These are phyloP conservation scores for Carlito syrichta DNA, from an alignment of 2,113 vertebrate genomes.

Conservation along the genomic window DNA sequence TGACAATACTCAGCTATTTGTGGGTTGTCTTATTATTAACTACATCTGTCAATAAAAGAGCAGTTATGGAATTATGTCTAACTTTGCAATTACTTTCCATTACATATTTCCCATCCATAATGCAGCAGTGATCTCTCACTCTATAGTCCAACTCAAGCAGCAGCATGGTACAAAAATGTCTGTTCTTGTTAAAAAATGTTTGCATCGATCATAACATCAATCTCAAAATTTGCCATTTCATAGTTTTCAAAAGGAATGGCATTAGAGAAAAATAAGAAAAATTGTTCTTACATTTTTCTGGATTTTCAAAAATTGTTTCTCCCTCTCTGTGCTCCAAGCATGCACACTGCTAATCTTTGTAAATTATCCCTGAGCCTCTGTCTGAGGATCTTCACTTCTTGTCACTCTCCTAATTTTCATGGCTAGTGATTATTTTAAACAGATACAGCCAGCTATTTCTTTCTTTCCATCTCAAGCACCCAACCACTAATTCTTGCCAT, in stretches of 20 bases:
- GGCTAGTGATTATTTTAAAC: not conserved
- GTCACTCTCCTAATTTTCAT: not conserved
- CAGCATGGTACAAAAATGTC: not conserved
- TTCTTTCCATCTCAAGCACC: not conserved
- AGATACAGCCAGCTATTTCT: not conserved
- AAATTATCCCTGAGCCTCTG: not conserved
- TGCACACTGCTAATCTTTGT: not conserved
- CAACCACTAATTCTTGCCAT: not conserved
- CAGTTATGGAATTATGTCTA: not conserved
- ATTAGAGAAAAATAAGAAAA: not conserved
- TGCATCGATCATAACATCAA: not conserved
- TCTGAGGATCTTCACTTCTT: not conserved
- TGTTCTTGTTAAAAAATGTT: not conserved
- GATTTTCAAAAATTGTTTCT: not conserved
- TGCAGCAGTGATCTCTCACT: not conserved
- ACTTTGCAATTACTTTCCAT: not conserved
- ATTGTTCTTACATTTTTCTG: not conserved
- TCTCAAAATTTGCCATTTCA: not conserved
- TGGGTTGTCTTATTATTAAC: not conserved
- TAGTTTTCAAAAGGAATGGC: not conserved
- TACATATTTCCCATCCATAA: not conserved
- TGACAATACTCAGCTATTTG: not conserved
- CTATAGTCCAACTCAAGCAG: not conserved
- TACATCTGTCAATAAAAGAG: not conserved
- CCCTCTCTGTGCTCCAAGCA: fast-evolving